Base-by-base conservation (phyloP, 2,113 vertebrate species). In the Irena cyanogastra region DNA sequence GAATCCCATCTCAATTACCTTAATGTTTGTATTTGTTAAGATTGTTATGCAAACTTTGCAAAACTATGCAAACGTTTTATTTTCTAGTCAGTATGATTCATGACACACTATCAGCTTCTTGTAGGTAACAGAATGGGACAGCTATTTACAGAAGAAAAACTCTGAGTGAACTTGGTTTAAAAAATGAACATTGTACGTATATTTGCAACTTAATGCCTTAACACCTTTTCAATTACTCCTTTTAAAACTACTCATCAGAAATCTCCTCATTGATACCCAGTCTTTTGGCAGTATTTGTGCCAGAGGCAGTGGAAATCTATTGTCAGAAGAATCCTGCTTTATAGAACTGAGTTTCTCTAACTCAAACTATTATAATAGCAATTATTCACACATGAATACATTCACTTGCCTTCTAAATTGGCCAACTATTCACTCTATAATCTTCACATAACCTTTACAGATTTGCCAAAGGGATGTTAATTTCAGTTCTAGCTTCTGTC, bases 301-400 rank as follows among this genome's bases (percentile, higher is more conserved):
- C 88, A 95, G 83, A 94, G 71, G 90, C 88, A 74, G 31, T 50
- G 61, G 83, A 92, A 96, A 77, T 63, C 59, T 86, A 81, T 66
- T 96, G 83, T 92, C 88, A 94, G 60, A 97, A 93, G 88, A 96
- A 87, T 89, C 49, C 57, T 5, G 16, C 78, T 82, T 79, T 68
- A 59, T 0, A 90, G 68, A 90, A 83, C 66, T 70, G 75, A 96
- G 66, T 92, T 97, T 92, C 92, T 81, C 7, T 79, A 94, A 90
- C 88, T 92, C 88, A 37, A 88, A 92, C 63, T 94, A 94, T 94
- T 94, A 81, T 86, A 94, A 97, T 77, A 90, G 83, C 88, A 95
- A 96, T 96, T 96, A 96, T 95, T 96, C 94, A 94, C 94, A 95
- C 68, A 92, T 92, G 85, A 95, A 90, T 90, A 94, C 94, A 45